Evolutionary conservation across 2,888 invertebrate genomes (phyloP).

Genomic region (Leuctra nigra): DNA sequence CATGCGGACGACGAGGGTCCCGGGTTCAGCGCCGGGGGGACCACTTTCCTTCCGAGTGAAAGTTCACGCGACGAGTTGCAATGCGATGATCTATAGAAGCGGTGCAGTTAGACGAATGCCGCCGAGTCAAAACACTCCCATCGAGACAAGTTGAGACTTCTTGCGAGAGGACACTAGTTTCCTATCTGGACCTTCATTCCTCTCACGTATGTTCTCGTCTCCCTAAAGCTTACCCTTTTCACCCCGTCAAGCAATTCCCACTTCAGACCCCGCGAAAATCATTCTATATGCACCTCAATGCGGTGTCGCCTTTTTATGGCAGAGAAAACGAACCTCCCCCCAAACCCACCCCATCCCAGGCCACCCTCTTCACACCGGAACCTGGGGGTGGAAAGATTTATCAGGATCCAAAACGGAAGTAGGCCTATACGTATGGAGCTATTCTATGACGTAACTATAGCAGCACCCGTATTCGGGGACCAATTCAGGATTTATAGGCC

Average conservation of each 20-base stretch:
- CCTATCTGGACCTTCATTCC: constrained; percentile 9
- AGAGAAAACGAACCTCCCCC: not conserved
- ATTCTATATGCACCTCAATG: constrained; percentile 19
- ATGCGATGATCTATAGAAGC: constrained; percentile 5
- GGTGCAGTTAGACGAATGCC: constrained; percentile 1
- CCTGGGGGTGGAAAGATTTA: constrained; percentile 14
- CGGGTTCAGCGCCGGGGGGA: not conserved
- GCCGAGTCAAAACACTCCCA: not conserved
- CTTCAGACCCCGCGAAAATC: constrained; percentile 14
- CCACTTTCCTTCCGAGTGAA: constrained; percentile 3
- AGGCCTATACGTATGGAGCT: constrained; percentile 13
- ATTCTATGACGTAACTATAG: constrained; percentile 4
- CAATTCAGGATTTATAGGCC: constrained; percentile 22
- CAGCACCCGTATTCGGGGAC: constrained; percentile 14
- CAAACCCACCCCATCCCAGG: not conserved
- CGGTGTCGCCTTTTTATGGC: constrained; percentile 15
- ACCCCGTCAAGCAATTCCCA: constrained; percentile 20
- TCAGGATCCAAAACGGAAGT: constrained; percentile 18
- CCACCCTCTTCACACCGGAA: constrained; percentile 12
- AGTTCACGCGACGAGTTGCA: constrained; percentile 5
- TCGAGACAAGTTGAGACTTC: not conserved
- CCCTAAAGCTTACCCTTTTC: constrained; percentile 16
- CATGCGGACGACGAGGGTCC: not conserved
- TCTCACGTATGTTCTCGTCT: constrained; percentile 13
- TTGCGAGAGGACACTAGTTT: constrained; percentile 12